Evolutionary conservation across 1,140 invertebrate species (phyloP).

Genomic region (Cotesia typhae): DNA sequence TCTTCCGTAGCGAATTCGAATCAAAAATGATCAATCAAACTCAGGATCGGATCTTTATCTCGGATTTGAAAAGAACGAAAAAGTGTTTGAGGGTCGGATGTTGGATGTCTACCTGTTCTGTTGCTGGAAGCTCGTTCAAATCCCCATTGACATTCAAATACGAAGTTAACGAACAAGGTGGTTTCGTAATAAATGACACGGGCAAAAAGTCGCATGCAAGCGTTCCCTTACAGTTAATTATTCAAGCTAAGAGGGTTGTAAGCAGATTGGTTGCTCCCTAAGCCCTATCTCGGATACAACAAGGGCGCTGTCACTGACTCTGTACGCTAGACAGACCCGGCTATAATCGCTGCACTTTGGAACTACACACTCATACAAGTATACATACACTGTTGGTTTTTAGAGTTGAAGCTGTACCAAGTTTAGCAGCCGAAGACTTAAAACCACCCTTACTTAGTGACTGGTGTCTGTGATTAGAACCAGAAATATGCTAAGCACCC

Average conservation of each 20-base stretch:
- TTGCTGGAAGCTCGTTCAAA: conserved; percentile 37
- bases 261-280: conserved; percentile 64
- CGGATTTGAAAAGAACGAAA: not conserved
- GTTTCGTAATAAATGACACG: conserved; percentile 60
- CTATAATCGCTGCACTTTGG: not conserved
- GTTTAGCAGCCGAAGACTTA: conserved; percentile 45
- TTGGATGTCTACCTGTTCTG: conserved; percentile 42
- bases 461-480: conserved; percentile 58
- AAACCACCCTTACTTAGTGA: conserved; percentile 52
- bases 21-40: conserved; percentile 20
- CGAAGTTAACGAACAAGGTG: conserved; percentile 56
- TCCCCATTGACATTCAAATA: conserved; percentile 53
- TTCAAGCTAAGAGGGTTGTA: conserved; percentile 64
- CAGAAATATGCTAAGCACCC: conserved; percentile 58
- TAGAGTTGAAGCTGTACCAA: conserved; percentile 10
- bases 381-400: not conserved
- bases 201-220: conserved; percentile 55
- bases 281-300: conserved; percentile 54
- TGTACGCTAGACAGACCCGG: not conserved
- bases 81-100: not conserved
- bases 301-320: conserved; percentile 49
- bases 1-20: conserved; percentile 4
- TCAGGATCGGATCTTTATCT: not conserved
- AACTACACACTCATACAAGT: not conserved
- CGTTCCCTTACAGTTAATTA: conserved; percentile 59